Evolutionary conservation across 2,113 vertebrate genomes (phyloP).

Genomic region (Glaucomys volans): DNA sequence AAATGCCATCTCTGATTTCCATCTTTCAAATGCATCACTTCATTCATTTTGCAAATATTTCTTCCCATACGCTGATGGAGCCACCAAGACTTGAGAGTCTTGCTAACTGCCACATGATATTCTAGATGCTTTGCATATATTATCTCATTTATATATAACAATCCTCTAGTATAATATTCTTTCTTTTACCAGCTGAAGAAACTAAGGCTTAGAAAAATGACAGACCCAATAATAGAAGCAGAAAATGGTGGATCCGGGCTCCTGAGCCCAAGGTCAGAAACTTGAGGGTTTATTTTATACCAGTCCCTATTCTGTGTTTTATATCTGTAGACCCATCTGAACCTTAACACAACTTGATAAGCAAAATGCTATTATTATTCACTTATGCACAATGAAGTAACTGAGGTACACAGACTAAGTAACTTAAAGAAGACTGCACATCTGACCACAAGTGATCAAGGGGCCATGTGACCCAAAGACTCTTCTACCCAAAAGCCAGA

Average conservation of each 20-base stretch:
- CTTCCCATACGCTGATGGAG: not conserved
- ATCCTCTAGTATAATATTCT: no score
- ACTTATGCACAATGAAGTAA: not conserved
- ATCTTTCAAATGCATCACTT: not conserved
- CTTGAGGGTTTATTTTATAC: not conserved
- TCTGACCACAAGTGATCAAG: not conserved
- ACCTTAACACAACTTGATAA: not conserved
- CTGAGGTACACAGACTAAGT: fast-evolving
- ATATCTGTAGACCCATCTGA: not conserved
- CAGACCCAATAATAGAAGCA: not conserved
- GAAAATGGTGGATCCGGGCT: not conserved
- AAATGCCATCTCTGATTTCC: not conserved
- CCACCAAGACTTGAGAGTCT: not conserved
- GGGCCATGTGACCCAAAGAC: not conserved
- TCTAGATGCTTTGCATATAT: not conserved
- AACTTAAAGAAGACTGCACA: not conserved
- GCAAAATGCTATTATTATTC: not conserved
- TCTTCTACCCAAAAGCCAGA: not conserved
- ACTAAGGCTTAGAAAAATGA: not conserved
- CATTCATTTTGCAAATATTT: not conserved
- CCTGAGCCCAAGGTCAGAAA: fast-evolving
- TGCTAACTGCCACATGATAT: not conserved
- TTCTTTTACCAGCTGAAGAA: not conserved
- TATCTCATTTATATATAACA: not conserved
- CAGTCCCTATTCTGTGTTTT: not conserved